phyloP scores from a whole-genome alignment of 2,797 vertebrate genomes.

The Ptychadena robeensis region DNA sequence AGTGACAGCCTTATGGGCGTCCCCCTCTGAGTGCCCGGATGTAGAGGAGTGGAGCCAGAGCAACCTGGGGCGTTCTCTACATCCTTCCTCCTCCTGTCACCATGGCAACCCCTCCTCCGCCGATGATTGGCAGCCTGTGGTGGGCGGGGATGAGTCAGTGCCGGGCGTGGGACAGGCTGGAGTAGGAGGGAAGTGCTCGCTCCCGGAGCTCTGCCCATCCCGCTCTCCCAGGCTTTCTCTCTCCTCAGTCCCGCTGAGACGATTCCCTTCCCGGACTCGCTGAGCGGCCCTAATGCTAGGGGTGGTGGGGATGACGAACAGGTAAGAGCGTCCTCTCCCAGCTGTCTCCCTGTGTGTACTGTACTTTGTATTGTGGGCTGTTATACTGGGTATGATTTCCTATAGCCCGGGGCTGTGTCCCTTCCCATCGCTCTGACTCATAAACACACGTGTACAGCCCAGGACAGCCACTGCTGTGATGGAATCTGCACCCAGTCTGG shows the following conservation, averaged over 20 bases:
- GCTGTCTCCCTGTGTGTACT: no score
- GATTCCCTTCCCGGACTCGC: not conserved
- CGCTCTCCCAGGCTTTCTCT: not conserved
- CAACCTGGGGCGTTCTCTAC: constrained; percentile 28
- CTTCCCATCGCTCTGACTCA: no score
- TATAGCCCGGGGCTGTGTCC: no score
- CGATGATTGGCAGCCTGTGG: constrained; percentile 51
- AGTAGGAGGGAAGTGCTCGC: constrained; percentile 26
- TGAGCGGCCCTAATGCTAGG: constrained; percentile 64
- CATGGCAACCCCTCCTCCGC: constrained; percentile 43
- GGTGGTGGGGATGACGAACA: constrained; percentile 72
- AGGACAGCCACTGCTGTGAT: no score
- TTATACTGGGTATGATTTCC: not conserved
- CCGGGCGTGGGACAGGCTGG: constrained; percentile 24
- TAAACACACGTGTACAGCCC: no score
- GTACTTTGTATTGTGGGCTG: no score
- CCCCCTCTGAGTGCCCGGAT: constrained; percentile 19
- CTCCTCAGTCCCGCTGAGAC: constrained; percentile 4
- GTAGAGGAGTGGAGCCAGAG: not conserved
- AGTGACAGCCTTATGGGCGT: constrained; percentile 5
- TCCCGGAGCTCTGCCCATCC: constrained; percentile 39
- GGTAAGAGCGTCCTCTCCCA: constrained; percentile 59
- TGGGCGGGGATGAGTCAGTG: constrained; percentile 46
- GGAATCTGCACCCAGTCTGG: not conserved
- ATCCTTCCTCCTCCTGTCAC: constrained; percentile 40